A percentile compares a stretch with the other conserved stretches of the same genome.
phyloP scores from a whole-genome alignment of 2,797 vertebrate genomes.

The Melanogrammus aeglefinus region DNA sequence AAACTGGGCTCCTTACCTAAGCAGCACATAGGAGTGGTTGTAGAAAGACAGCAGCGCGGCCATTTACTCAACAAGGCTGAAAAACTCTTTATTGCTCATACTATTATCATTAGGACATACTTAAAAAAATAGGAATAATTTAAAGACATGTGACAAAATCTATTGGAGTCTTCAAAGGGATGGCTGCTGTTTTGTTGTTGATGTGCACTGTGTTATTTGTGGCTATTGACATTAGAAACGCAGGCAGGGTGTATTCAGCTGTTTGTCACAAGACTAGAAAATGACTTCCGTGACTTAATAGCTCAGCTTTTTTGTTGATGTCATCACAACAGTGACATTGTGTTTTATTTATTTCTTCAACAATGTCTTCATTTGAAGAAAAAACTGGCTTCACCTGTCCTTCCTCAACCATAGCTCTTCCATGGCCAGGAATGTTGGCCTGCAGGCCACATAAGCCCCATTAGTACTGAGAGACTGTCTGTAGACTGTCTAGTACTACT shows the following conservation, averaged over 20 bases:
- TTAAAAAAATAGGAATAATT: background rate
- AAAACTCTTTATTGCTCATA: background rate
- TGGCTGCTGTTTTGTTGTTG: background rate
- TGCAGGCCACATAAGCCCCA: slow-evolving; percentile 55
- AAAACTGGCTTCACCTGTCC: slow-evolving; percentile 54
- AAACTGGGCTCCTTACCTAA: slow-evolving; percentile 67
- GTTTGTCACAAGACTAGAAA: background rate
- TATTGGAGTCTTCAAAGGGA: background rate
- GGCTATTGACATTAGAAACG: background rate
- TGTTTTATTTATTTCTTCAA: slow-evolving; percentile 7
- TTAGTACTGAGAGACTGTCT: slow-evolving; percentile 41
- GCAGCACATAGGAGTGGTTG: slow-evolving; percentile 62
- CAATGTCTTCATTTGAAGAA: slow-evolving; percentile 18
- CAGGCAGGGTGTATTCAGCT: background rate
- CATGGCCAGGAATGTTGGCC: slow-evolving; percentile 59
- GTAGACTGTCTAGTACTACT: slow-evolving; percentile 51
- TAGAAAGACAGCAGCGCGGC: slow-evolving; percentile 40
- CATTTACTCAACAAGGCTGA: slow-evolving; percentile 53
- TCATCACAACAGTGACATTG: slow-evolving; percentile 38
- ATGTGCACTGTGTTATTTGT: background rate
- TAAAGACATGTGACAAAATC: slow-evolving; percentile 1
- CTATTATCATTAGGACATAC: background rate
- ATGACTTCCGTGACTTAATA: background rate
- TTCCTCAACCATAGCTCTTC: slow-evolving; percentile 15
- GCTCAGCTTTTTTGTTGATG: background rate